Conservation (phyloP, 2,888 invertebrate genomes). For the Eurytoma californica region DNA sequence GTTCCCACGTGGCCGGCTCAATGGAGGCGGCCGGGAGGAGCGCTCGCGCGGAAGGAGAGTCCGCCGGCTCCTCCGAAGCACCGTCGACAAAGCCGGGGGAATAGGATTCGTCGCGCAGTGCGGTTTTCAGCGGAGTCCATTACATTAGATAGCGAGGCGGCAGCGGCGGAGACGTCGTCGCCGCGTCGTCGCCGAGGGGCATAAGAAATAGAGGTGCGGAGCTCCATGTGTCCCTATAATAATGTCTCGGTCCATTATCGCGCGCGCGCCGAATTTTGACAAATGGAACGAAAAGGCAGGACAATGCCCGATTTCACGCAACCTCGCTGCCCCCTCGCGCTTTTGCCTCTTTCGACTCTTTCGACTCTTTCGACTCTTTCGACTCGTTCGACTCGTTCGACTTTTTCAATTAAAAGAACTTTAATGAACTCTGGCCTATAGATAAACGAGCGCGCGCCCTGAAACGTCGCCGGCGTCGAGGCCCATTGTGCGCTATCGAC, state of each 20-base stretch:
- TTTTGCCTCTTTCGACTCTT: neutral
- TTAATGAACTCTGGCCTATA: conserved; percentile 40
- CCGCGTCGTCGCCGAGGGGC: neutral
- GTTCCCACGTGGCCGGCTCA: conserved; percentile 73
- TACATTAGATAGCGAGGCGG: conserved; percentile 69
- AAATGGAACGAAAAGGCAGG: conserved; percentile 44
- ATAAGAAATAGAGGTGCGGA: conserved; percentile 57
- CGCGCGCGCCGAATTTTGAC: conserved; percentile 40
- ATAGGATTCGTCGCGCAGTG: conserved; percentile 73
- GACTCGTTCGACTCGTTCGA: conserved; percentile 16
- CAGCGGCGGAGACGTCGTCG: neutral
- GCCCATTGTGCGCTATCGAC: conserved; percentile 11
- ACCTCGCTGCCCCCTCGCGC: too few relatives aligned
- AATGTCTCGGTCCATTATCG: conserved; percentile 39
- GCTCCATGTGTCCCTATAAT: conserved; percentile 39
- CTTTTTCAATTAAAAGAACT: conserved; percentile 56
- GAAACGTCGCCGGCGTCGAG: conserved; percentile 24
- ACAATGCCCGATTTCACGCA: conserved; percentile 52
- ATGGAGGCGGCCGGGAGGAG: conserved; percentile 62
- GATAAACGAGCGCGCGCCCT: conserved; percentile 12
- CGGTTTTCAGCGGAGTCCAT: conserved; percentile 75
- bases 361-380: neutral
- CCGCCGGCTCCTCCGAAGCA: neutral
- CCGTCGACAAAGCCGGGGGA: conserved; percentile 53
- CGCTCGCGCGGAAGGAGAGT: conserved; percentile 50